Base-by-base conservation (phyloP, 2,797 vertebrate species). In the Anguilla megastoma region DNA sequence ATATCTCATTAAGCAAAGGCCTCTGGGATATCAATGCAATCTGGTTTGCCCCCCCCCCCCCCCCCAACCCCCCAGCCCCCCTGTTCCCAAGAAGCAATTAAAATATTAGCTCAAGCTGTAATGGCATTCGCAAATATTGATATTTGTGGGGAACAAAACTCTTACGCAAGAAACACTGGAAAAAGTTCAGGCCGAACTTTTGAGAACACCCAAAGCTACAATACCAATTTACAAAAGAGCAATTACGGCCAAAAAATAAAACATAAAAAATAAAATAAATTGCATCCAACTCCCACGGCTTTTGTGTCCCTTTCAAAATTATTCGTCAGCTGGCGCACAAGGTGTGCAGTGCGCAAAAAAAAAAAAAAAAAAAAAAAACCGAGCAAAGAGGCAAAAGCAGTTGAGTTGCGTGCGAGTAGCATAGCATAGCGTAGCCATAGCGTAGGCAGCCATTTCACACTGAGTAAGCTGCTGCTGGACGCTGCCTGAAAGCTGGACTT, bases 51-150 rank as follows among this genome's bases (percentile, higher is more conserved):
- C 88, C 90, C 36, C 36, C 36, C 36, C 36, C 36, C 36, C 36
- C n/a, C 36, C 36, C 36, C 36, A 36, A 36, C 36, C 36, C 36
- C 36, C 36, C 36, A 41, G 84, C 88, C 88, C 88, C 90, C 89
- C 88, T 89, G 89, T 89, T 92, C 88, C 88, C 33, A 58, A 83
- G 89, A 92, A 90, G 91, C 89, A 92, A 92, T 92, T 92, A 92
- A 92, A 91, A 91, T 90, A 92, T 92, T 90, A 89, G 89, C 83
- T 74, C 12, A 87, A 90, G 88, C 85, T 87, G 87, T 91, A 89
- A 89, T 88, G 86, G 66, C 86, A 89, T 92, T 91, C 89, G 89
- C 87, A 92, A 86, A 85, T 89, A 89, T 88, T 89, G 88, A 91
- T 90, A 88, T 89, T 90, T 88, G 90, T 85, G 87, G 76, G 36